Conservation (phyloP, 2,888 invertebrate species). For the Diarsia mendica region DNA sequence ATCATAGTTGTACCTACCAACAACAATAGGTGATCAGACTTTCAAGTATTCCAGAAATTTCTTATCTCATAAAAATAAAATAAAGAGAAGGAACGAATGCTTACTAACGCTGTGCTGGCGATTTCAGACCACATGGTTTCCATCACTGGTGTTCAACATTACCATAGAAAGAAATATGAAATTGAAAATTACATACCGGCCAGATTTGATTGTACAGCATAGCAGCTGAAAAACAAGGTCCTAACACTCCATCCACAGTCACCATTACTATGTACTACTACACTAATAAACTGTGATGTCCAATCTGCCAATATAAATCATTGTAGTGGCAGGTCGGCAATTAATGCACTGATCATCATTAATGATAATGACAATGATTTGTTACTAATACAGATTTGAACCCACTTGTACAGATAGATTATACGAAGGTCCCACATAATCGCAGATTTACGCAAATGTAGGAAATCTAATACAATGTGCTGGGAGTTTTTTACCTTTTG, state of each 20-base stretch:
- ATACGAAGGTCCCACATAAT: slow-evolving; percentile 39
- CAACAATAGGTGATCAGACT: slow-evolving; percentile 11
- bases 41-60: background rate
- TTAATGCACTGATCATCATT: slow-evolving; percentile 34
- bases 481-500: slow-evolving; percentile 41
- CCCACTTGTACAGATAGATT: slow-evolving; percentile 7
- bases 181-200: background rate
- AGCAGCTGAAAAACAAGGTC: background rate
- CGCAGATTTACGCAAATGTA: slow-evolving; percentile 50
- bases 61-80: slow-evolving; percentile 6
- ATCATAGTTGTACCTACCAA: background rate
- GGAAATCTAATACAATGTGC: slow-evolving; percentile 49
- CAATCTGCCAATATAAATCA: slow-evolving; percentile 24
- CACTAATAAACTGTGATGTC: background rate
- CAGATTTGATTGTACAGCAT: background rate
- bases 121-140: background rate
- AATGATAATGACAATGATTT: slow-evolving; percentile 23
- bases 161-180: background rate
- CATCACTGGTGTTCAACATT: background rate
- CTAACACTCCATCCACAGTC: background rate
- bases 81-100: background rate
- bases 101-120: background rate
- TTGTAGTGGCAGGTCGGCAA: slow-evolving; percentile 14
- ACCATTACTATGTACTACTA: background rate
- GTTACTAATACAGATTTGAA: slow-evolving; percentile 31